phyloP scores from a whole-genome alignment of 2,888 invertebrate species.

The Drosophila kambysellisi region DNA sequence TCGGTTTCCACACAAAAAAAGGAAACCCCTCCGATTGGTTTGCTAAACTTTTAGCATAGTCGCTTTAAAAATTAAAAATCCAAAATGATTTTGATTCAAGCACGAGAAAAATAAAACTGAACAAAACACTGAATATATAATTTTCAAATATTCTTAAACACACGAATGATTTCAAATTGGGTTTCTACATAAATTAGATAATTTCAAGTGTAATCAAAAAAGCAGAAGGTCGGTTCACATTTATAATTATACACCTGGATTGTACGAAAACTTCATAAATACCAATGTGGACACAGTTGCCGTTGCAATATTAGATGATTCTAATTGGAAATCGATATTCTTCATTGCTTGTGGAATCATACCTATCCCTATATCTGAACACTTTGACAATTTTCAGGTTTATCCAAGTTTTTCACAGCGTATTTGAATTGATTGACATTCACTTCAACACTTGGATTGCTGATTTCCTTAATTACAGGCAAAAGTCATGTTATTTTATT shows the following conservation, averaged over 20 bases:
- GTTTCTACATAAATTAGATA: neutral
- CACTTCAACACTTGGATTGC: neutral
- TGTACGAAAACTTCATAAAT: too few relatives aligned
- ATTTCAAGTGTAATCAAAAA: neutral
- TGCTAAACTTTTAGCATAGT: neutral
- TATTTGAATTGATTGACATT: conserved; percentile 20
- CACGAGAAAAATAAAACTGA: neutral
- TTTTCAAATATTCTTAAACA: neutral
- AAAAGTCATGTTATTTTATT: neutral
- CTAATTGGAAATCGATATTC: neutral
- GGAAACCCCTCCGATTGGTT: neutral
- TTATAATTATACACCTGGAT: too few relatives aligned
- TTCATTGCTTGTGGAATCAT: too few relatives aligned
- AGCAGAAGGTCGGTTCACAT: too few relatives aligned
- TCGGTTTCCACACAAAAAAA: neutral
- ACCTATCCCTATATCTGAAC: conserved; percentile 35
- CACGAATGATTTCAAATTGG: neutral
- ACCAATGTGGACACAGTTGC: too few relatives aligned
- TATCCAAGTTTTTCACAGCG: conserved; percentile 12
- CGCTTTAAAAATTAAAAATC: neutral
- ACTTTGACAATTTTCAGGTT: neutral
- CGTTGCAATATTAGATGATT: too few relatives aligned
- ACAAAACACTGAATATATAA: neutral
- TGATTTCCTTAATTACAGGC: conserved; percentile 16
- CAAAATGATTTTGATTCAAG: too few relatives aligned